Evolutionary conservation across 1,140 invertebrate species (phyloP), one percentile per base, ranked within the genome.

Genomic region (Bilobella aurantiaca): DNA sequence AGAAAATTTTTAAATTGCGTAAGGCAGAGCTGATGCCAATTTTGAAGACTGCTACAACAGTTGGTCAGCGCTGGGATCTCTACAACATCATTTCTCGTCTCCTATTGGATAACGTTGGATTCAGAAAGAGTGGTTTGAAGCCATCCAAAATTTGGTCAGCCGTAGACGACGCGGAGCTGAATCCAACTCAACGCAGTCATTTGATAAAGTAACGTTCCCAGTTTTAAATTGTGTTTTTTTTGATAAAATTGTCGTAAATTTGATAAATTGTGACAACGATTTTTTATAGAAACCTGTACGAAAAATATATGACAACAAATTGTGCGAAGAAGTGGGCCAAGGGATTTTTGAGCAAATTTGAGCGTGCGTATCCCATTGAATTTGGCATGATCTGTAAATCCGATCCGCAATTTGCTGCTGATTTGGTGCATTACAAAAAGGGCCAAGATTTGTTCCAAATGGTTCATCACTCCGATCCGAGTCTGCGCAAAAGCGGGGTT

Each of bases 311-410:
- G 30, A 31, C 28, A 2, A 58, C n/a, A n/a, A n/a, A n/a, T n/a
- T n/a, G n/a, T n/a, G n/a, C 12, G 29, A 37, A 42, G 23, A 64
- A 68, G 31, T 60, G 21, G 46, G 57, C 63, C 1, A 64, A 56
- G 18, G 42, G 29, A 23, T 64, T 73, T 30, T 16, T 69, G 0
- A 42, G 25, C 1, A 63, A 28, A 18, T 69, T 69, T 62, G 71
- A 73, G 62, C 42, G 34, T 1, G 28, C 68, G 56, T 73, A 68
- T 65, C 71, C 71, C 3, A 53, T 53, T n/a, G 71, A 73, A 37
- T 73, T 73, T 60, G 57, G 27, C 21, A 1, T 73, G 14, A 65
- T 64, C 2, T 58, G 64, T n/a, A 14, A 68, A n/a, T 23, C 18
- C 2, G 64, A 73, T 67, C 23, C 32, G 0, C 12, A 37, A 53